Percentiles rank a stretch among this genome's conserved stretches.
Evolutionary conservation across 1,140 invertebrate genomes (phyloP).

Genomic region (Cydia splendana): DNA sequence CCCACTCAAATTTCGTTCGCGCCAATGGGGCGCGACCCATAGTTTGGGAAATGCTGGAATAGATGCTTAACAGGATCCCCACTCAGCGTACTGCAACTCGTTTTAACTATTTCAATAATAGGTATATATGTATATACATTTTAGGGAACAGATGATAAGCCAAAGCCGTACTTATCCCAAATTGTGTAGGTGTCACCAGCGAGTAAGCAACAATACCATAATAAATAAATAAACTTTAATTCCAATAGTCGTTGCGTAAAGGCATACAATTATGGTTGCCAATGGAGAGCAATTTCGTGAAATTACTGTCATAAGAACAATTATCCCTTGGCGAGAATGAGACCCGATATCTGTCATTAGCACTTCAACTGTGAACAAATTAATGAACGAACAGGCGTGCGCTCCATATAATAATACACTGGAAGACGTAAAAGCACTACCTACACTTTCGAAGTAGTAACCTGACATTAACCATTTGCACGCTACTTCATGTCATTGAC

Average conservation of each 20-base stretch:
- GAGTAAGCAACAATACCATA: too few species aligned
- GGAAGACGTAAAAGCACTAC: not conserved
- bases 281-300: not conserved
- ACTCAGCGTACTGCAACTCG: too few species aligned
- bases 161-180: too few species aligned
- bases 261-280: not conserved
- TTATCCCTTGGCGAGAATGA: constrained; percentile 1
- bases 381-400: not conserved
- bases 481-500: not conserved
- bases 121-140: too few species aligned
- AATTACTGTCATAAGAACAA: constrained; percentile 17
- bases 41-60: too few species aligned
- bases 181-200: too few species aligned
- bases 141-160: too few species aligned
- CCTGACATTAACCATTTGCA: not conserved
- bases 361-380: constrained; percentile 15
- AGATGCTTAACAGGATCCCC: too few species aligned
- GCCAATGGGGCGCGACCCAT: too few species aligned
- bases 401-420: not conserved
- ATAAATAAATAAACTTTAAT: too few species aligned
- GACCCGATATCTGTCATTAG: not conserved
- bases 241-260: not conserved
- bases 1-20: too few species aligned
- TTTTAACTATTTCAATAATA: too few species aligned
- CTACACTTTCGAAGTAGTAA: not conserved